Conservation (phyloP, 2,888 invertebrate species). For the Lepidocyrtoides sp. region DNA sequence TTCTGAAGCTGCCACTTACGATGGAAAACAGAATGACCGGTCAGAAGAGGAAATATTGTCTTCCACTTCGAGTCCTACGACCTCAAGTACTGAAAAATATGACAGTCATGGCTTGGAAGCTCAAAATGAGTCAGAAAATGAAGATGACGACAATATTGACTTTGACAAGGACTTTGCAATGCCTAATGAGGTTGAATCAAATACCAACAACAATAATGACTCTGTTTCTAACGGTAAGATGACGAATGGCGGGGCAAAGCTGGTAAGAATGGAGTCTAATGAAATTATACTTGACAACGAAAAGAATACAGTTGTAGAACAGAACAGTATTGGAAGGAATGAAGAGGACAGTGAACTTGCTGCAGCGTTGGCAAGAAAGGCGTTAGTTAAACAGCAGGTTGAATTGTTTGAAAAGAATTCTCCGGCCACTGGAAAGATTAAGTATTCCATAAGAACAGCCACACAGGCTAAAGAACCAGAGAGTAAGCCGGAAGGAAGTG, state of each 20-base stretch:
- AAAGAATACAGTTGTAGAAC: not conserved
- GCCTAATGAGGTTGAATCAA: slow-evolving; percentile 31
- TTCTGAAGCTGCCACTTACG: slow-evolving; percentile 33
- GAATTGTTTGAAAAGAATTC: slow-evolving; percentile 73
- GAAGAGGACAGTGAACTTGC: slow-evolving; percentile 47
- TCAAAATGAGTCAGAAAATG: slow-evolving; percentile 60
- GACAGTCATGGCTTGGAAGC: not conserved
- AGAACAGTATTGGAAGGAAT: not conserved
- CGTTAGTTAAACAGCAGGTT: slow-evolving; percentile 64
- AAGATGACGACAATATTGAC: slow-evolving; percentile 49
- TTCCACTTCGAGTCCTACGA: not conserved
- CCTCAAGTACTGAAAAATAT: not conserved
- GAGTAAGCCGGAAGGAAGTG: not conserved
- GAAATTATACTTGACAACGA: slow-evolving; percentile 42
- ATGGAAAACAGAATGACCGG: not conserved
- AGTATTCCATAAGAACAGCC: slow-evolving; percentile 65
- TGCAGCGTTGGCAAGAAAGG: slow-evolving; percentile 61
- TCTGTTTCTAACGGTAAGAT: not conserved
- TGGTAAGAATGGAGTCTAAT: slow-evolving; percentile 18
- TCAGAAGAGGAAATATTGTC: not conserved
- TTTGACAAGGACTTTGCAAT: slow-evolving; percentile 62
- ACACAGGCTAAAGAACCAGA: not conserved
- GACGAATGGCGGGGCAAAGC: not conserved
- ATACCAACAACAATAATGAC: slow-evolving; percentile 46
- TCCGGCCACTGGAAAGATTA: slow-evolving; percentile 50